A percentile compares a stretch with the other conserved stretches of the same genome.
phyloP scores from a whole-genome alignment of 2,113 vertebrate species.

The Thamnophis sirtalis region DNA sequence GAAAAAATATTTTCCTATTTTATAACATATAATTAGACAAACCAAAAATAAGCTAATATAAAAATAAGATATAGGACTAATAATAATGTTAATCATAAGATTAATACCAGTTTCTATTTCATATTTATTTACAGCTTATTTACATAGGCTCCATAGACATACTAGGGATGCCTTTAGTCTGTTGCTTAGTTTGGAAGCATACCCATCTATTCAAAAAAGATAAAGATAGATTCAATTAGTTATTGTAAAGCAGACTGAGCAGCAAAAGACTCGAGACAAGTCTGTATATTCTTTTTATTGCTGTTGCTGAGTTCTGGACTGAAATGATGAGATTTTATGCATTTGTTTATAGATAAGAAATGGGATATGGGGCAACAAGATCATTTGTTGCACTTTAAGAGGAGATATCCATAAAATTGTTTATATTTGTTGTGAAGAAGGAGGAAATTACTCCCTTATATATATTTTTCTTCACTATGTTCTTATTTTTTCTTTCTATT shows the following conservation, averaged over 20 bases:
- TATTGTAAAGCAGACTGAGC: neutral
- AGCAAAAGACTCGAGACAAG: neutral
- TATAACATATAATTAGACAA: neutral
- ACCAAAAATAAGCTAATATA: accelerated
- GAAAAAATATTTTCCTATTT: neutral
- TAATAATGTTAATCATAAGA: neutral
- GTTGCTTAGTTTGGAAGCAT: neutral
- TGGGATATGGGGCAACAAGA: neutral
- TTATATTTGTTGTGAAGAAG: neutral
- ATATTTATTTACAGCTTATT: neutral
- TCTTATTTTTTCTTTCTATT: neutral
- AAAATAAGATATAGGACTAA: neutral
- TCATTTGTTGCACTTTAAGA: neutral
- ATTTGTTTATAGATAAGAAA: neutral
- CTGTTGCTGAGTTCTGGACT: neutral
- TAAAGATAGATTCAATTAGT: neutral
- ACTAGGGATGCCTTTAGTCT: neutral
- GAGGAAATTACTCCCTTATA: neutral
- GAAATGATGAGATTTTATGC: neutral
- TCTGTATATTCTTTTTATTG: neutral
- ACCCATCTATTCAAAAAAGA: neutral
- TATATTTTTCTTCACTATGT: neutral
- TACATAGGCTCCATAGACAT: neutral
- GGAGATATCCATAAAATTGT: neutral
- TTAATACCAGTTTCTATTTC: neutral